Base-by-base conservation (phyloP, 2,113 vertebrate species). In the Eubucco bourcierii region DNA sequence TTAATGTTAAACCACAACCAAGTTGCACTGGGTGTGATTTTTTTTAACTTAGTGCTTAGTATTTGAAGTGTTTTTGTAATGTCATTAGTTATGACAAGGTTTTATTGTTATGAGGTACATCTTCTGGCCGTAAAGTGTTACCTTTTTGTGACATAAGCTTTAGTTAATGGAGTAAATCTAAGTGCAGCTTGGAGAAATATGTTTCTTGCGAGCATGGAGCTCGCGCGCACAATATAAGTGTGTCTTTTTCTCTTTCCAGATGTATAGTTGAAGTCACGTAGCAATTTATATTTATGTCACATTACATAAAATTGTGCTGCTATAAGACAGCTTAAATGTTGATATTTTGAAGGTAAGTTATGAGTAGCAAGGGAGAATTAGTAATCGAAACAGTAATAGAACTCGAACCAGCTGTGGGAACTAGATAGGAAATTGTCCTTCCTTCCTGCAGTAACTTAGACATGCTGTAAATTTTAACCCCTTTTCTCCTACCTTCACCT, bases 391-490 rank as follows among this genome's bases (percentile, higher is more conserved):
- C 80, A 95, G 92, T 95, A 95, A 96, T 68, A 93, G 90, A 90
- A 97, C 98, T 97, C 95, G 93, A 97, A 97, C 95, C 97, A 98
- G 93, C 96, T 98, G 96, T 97, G 85, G 90, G 92, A 95, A 92
- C 93, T 90, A 85, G 53, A 52, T 96, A 97, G 97, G 95, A 97
- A 97, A 97, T 97, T 96, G 84, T 95, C 73, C 86, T 97, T 97
- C 94, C 95, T 98, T 97, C 96, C 96, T 97, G 96, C 50, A 95
- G 61, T 97, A 96, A 96, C 91, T 97, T 95, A 97, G 78, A 82
- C 82, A 55, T 92, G 65, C 84, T 88, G 65, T 95, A 94, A 97
- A 93, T 97, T 96, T 93, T 94, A 94, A 87, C 66, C 39, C 84
- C 46, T 44, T 6, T 47, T 15, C 31, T 60, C 12, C 8, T 71